These are phyloP conservation scores for Tachysurus fulvidraco DNA, from an alignment of 2,113 vertebrate species.

Conservation along the genomic window DNA sequence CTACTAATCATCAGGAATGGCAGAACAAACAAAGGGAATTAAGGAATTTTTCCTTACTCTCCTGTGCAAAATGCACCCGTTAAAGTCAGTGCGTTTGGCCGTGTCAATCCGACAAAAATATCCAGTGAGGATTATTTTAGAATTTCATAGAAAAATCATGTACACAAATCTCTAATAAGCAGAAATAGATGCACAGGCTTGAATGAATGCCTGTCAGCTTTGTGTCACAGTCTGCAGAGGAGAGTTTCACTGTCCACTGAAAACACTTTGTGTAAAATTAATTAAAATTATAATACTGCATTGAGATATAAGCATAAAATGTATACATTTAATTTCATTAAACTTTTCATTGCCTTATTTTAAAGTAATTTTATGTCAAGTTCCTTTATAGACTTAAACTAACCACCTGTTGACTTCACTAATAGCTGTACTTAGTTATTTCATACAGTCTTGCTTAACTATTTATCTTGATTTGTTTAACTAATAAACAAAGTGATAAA, in stretches of 20 bases:
- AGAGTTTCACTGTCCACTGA: not conserved
- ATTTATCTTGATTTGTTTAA: not conserved
- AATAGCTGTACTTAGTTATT: not conserved
- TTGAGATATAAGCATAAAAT: not conserved
- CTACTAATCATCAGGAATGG: not conserved
- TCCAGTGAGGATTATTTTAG: too few relatives aligned
- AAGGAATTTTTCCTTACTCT: not conserved
- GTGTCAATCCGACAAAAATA: too few relatives aligned
- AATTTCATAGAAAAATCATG: too few relatives aligned
- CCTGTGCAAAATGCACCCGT: not conserved
- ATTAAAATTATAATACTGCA: not conserved
- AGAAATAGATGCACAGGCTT: not conserved
- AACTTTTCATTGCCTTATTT: not conserved
- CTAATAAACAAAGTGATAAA: not conserved
- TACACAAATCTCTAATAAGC: too few relatives aligned
- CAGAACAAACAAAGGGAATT: too few relatives aligned
- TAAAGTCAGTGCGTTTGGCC: not conserved
- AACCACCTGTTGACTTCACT: not conserved
- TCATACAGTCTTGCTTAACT: not conserved
- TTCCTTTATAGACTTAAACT: not conserved
- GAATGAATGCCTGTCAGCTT: not conserved
- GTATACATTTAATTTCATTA: not conserved
- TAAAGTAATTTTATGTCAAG: not conserved
- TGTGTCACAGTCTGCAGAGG: not conserved
- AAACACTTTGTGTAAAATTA: not conserved